Base-by-base conservation (phyloP, 2,888 invertebrate genomes). In the Ceriagrion tenellum region DNA sequence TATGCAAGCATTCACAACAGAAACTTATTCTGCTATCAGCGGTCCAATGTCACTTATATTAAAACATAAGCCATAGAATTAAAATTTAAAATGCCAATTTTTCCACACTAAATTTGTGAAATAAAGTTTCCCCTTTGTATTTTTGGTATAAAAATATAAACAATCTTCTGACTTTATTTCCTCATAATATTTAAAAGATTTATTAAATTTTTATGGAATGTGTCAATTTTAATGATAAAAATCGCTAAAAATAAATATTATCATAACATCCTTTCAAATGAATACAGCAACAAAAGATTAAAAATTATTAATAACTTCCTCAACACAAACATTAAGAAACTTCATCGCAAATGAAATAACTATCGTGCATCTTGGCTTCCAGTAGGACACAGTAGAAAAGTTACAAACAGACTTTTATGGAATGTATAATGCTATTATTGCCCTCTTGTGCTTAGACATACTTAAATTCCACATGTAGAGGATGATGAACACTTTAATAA, bases 371-470 rank as follows among this genome's bases (percentile, higher is more conserved):
- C 35, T 35, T 63, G 13, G 40, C 40, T 35, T 59, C 35, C 59
- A 35, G 30, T 91, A 59, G 63, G 56, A 91, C 23, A 59, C 35
- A 91, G 59, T 59, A 91, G 59, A 59, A 59, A 89, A 89, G 89
- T 89, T 89, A 89, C 89, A 89, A 89, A 89, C 89, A 89, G 89
- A 89, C 55, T 63, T 40, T 55, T 40, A 40, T 69, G 91, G 91
- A 69, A 91, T 91, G 63, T 55, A 63, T 69, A 63, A 89, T 26
- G 23, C 89, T 89, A 63, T 91, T 91, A 91, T 91, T 91, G 91
- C 91, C 91, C 63, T 26, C 89, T 89, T 89, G 89, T 89, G 55
- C n/a, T 89, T 47, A n/a, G 40, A 63, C 91, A 91, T 59, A 91
- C 30, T 91, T 30, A 16, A 59, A 23, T 56, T 63, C 63, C 30